Evolutionary conservation across 2,113 vertebrate species (phyloP).

Genomic region (Callithrix jacchus): DNA sequence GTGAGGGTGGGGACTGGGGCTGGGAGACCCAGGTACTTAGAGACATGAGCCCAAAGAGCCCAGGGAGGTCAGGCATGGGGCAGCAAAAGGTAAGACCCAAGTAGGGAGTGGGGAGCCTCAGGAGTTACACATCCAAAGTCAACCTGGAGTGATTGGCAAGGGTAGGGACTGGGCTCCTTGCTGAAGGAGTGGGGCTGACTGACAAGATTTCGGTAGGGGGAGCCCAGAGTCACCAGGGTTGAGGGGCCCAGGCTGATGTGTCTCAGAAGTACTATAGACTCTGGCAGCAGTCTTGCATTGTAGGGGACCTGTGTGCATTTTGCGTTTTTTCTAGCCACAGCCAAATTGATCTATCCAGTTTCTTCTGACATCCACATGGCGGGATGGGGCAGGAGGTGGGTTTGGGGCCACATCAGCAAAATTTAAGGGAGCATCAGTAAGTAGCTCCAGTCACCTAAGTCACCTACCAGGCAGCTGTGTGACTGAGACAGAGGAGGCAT

Average conservation of each 20-base stretch:
- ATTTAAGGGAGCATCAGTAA: slow-evolving; percentile 61
- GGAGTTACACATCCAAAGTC: too few species aligned
- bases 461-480: not conserved
- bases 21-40: too few species aligned
- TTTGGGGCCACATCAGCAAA: slow-evolving; percentile 82
- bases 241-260: not conserved
- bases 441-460: slow-evolving; percentile 57
- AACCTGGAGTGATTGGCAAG: too few species aligned
- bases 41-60: too few species aligned
- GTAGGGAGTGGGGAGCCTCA: too few species aligned
- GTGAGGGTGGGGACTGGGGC: too few species aligned
- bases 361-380: slow-evolving; percentile 92
- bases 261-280: not conserved
- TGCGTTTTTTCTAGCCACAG: slow-evolving; percentile 97
- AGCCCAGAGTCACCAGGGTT: not conserved
- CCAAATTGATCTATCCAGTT: slow-evolving; percentile 94
- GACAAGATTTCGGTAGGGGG: not conserved
- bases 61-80: too few species aligned
- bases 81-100: too few species aligned
- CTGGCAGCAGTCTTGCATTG: not conserved
- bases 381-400: slow-evolving; percentile 69
- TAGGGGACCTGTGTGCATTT: slow-evolving; percentile 26
- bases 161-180: not conserved
- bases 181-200: slow-evolving; percentile 49
- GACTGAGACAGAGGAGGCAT: slow-evolving; percentile 21